These are phyloP conservation scores for Podarcis raffonei DNA, from an alignment of 2,113 vertebrate species.

Conservation along the genomic window DNA sequence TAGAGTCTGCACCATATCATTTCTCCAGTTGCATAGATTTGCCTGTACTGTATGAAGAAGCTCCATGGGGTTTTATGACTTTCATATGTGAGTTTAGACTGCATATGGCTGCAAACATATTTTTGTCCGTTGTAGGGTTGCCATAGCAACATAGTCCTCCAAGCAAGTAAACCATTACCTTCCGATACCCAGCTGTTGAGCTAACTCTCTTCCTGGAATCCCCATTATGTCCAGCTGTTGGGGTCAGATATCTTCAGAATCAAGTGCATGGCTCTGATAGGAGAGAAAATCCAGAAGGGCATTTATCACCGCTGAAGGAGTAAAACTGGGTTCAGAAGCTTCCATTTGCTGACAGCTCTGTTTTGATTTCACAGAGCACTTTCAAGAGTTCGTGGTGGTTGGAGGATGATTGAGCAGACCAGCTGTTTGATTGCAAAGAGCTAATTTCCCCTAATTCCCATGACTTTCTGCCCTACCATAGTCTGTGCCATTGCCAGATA, in stretches of 20 bases:
- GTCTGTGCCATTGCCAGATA: neutral
- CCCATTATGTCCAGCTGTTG: conserved; percentile 86
- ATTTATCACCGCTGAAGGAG: neutral
- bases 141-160: conserved; percentile 76
- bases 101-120: conserved; percentile 69
- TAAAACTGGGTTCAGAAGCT: neutral
- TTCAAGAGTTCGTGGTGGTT: neutral
- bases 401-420: neutral
- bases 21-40: neutral
- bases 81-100: conserved; percentile 35
- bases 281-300: neutral
- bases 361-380: neutral
- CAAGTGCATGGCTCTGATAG: conserved; percentile 47
- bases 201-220: conserved; percentile 77
- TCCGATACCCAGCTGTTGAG: conserved; percentile 83
- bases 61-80: conserved; percentile 26
- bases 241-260: conserved; percentile 71
- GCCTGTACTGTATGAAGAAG: neutral
- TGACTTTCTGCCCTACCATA: neutral
- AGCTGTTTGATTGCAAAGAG: neutral
- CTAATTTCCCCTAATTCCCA: rapidly evolving
- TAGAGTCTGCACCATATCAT: neutral
- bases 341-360: neutral
- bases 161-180: conserved; percentile 76
- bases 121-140: conserved; percentile 81